Conservation (phyloP, 2,797 vertebrate species). For the Mormyrops attenuatus region DNA sequence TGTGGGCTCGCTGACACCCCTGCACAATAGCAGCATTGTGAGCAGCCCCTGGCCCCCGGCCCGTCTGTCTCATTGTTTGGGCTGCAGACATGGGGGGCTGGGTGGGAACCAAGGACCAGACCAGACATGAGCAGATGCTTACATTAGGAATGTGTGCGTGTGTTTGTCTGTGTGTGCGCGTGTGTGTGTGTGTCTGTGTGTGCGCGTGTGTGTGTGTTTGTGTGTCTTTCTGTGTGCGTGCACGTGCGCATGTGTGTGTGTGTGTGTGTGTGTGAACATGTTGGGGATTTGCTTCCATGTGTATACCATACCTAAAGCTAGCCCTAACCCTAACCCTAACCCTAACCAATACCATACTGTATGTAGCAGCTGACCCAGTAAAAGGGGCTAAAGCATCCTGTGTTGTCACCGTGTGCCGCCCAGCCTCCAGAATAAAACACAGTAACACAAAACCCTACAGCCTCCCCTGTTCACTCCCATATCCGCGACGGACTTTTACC, state of each 20-base stretch:
- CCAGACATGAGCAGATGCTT: slow-evolving; percentile 96
- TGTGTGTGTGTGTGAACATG: background rate
- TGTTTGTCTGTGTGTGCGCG: background rate
- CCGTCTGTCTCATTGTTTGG: slow-evolving; percentile 83
- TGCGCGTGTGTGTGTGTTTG: background rate
- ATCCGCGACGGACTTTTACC: background rate
- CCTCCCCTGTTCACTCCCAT: background rate
- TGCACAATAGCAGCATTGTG: slow-evolving; percentile 85
- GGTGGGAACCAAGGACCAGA: slow-evolving; percentile 70
- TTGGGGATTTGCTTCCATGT: slow-evolving; percentile 10
- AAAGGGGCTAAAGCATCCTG: background rate
- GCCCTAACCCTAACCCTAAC: too few relatives aligned
- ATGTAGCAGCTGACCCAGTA: slow-evolving; percentile 22
- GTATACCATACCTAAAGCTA: slow-evolving; percentile 21
- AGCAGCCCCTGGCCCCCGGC: slow-evolving; percentile 56
- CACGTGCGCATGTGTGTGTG: too few relatives aligned
- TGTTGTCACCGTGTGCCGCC: background rate
- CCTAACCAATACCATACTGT: slow-evolving; percentile 19
- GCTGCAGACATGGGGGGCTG: slow-evolving; percentile 63
- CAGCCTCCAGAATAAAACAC: background rate
- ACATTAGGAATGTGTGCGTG: slow-evolving; percentile 67
- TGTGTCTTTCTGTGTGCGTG: too few relatives aligned
- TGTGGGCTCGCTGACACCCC: slow-evolving; percentile 63
- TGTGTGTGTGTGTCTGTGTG: too few relatives aligned
- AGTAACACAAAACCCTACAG: background rate